Base-by-base conservation (phyloP, 2,888 invertebrate genomes). In the Agrochola macilenta region DNA sequence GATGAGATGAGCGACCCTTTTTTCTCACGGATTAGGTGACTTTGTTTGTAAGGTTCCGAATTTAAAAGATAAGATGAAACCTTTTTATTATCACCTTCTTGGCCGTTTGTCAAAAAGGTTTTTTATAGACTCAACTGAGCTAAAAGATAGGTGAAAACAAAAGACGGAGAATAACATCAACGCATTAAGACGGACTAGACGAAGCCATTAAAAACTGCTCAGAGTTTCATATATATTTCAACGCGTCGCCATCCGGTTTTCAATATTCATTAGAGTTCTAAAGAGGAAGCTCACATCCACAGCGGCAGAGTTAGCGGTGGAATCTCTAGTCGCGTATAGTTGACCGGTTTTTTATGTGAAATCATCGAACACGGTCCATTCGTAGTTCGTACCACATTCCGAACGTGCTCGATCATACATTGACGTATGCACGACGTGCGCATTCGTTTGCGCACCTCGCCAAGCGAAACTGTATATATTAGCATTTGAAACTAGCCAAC, bases 351-450 rank as follows among this genome's bases (percentile, higher is more conserved):
- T 86, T 86, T 81, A 78, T 86, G 77, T 83, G 79, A 74, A 82
- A 87, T 79, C 80, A 83, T 86, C 68, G 79, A 64, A 74, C 78
- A 74, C 64, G 61, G 71, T 76, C 77, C 69, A 74, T 78, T 82
- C 78, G 71, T 82, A 66, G 52, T 77, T 79, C 79, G 82, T 82
- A 77, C 76, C 69, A 74, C 83, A 85, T 83, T 82, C 85, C 82
- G 85, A 81, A 88, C 92, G 91, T 91, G 92, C 86, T 82, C 81
- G 84, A 87, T 90, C 89, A 90, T 91, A 90, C 84, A 89, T 86
- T 86, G 88, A 83, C 85, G 84, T 69, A 78, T 83, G 81, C 78
- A 74, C 78, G 81, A 76, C 82, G 75, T 82, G 82, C 81, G 79
- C 86, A 87, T 79, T 82, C 73, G 88, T 75, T 74, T 79, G 85